phyloP scores from a whole-genome alignment of 2,888 invertebrate genomes.

The Steinernema hermaphroditum region DNA sequence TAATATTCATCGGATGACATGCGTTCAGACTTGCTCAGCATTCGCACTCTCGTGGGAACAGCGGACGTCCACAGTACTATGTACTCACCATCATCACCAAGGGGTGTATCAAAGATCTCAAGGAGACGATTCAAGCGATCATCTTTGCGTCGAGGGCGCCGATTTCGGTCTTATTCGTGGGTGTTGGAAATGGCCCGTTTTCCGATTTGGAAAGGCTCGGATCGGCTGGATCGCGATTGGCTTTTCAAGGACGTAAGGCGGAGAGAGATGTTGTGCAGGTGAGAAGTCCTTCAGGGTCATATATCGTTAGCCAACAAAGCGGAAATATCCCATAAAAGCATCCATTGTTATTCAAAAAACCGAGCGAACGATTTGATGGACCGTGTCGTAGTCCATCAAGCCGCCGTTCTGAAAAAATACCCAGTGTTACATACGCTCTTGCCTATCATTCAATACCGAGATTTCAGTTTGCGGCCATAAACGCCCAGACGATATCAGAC shows the following conservation, averaged over 20 bases:
- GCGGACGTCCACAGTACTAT: slow-evolving; percentile 45
- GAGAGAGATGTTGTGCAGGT: slow-evolving; percentile 55
- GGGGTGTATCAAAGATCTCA: slow-evolving; percentile 57
- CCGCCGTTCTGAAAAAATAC: no score
- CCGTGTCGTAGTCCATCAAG: no score
- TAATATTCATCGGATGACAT: slow-evolving; percentile 17
- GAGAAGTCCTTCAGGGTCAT: no score
- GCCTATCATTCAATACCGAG: no score
- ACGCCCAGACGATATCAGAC: background rate
- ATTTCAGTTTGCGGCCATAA: slow-evolving; percentile 19
- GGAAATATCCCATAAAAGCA: no score
- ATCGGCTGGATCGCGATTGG: slow-evolving; percentile 53
- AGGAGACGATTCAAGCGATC: slow-evolving; percentile 56
- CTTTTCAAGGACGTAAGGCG: slow-evolving; percentile 55
- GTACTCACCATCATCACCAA: slow-evolving; percentile 57
- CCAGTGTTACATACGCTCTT: no score
- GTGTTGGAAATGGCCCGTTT: slow-evolving; percentile 59
- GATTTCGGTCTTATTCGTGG: slow-evolving; percentile 60
- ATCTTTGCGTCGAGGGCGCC: slow-evolving; percentile 60
- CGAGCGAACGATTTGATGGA: no score
- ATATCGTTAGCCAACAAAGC: no score
- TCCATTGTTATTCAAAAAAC: no score
- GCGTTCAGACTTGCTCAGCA: slow-evolving; percentile 39
- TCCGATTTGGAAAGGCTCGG: slow-evolving; percentile 54
- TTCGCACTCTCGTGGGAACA: slow-evolving; percentile 29